Percentiles rank a stretch among this genome's conserved stretches.
phyloP scores from a whole-genome alignment of 2,113 vertebrate genomes.

The Trematocara zebra region DNA sequence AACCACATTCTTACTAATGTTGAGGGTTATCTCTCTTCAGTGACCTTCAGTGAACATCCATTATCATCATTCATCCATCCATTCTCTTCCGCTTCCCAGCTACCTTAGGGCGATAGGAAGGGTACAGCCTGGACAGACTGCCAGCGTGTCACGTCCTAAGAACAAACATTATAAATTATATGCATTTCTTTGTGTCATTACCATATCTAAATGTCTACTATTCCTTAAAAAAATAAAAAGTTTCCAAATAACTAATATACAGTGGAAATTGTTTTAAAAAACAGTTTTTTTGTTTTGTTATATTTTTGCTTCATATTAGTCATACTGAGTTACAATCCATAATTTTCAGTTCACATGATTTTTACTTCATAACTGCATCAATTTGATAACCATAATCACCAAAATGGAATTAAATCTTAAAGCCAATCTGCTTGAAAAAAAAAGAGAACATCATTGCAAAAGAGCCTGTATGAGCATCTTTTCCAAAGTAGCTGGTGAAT shows the following conservation, averaged over 20 bases:
- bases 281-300: neutral
- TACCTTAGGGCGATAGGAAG: rapidly evolving
- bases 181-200: neutral
- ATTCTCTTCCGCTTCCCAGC: neutral
- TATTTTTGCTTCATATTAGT: neutral
- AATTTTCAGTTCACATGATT: neutral
- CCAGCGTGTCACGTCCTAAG: slow-evolving; percentile 31
- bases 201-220: neutral
- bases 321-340: neutral
- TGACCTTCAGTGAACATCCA: slow-evolving; percentile 34
- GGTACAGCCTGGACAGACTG: neutral
- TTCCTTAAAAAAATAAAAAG: neutral
- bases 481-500: neutral
- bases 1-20: slow-evolving; percentile 80
- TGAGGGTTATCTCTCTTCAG: slow-evolving; percentile 80
- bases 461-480: neutral
- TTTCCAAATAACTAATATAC: neutral
- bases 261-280: neutral
- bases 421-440: neutral
- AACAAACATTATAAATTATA: neutral
- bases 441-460: neutral
- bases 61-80: neutral
- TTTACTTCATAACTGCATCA: neutral
- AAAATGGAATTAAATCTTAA: neutral
- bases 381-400: neutral